These are phyloP conservation scores for Drosophila nigrodunni DNA, from an alignment of 1,140 invertebrate genomes.

Conservation along the genomic window DNA sequence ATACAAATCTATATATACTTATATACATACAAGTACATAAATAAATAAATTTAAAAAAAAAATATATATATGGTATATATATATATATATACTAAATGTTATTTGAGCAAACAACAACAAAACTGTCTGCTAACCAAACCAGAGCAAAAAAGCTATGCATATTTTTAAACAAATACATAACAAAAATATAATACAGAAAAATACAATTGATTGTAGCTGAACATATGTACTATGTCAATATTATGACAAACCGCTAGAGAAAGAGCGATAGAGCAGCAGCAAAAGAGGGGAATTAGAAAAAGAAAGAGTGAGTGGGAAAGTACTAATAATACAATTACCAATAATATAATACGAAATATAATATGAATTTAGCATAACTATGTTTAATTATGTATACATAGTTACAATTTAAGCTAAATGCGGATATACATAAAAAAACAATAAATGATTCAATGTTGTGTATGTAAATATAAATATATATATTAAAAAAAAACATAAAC, in stretches of 20 bases:
- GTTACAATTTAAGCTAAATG: constrained; percentile 67
- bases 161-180: constrained; percentile 63
- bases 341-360: constrained; percentile 52
- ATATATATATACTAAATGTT: constrained; percentile 75
- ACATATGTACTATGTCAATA: constrained; percentile 60
- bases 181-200: constrained; percentile 50
- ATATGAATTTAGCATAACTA: constrained; percentile 69
- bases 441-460: constrained; percentile 82
- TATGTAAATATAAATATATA: constrained; percentile 79
- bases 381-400: constrained; percentile 80
- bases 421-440: constrained; percentile 67
- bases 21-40: constrained; percentile 31
- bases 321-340: constrained; percentile 47
- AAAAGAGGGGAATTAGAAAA: constrained; percentile 14
- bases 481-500: constrained; percentile 40
- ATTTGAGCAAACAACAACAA: constrained; percentile 71
- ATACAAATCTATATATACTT: constrained; percentile 64
- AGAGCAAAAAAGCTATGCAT: constrained; percentile 59
- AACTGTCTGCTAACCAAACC: constrained; percentile 46
- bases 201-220: constrained; percentile 64
- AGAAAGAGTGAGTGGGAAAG: constrained; percentile 21
- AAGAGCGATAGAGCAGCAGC: constrained; percentile 34
- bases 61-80: constrained; percentile 33
- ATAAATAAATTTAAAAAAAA: constrained; percentile 39
- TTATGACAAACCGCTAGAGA: constrained; percentile 47